Evolutionary conservation across 1,140 invertebrate species (phyloP).

Genomic region (Ruditapes philippinarum): DNA sequence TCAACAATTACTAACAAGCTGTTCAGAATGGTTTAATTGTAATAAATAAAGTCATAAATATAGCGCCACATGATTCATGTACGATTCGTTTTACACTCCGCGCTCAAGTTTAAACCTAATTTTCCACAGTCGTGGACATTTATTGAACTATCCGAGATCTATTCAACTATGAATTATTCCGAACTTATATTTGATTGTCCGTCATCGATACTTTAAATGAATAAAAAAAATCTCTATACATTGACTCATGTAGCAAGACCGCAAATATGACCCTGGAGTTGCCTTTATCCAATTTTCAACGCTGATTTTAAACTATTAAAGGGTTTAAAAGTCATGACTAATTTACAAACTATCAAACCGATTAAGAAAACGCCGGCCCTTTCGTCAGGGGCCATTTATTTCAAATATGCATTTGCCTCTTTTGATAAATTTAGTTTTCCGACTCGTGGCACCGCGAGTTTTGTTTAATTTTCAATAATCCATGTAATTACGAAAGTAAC

Average conservation of each 20-base stretch:
- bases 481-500: neutral
- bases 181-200: neutral
- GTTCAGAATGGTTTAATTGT: slow-evolving; percentile 19
- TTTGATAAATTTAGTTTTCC: neutral
- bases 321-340: slow-evolving; percentile 28
- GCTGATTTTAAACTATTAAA: slow-evolving; percentile 22
- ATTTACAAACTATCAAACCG: neutral
- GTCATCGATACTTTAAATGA: neutral
- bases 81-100: neutral
- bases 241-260: neutral
- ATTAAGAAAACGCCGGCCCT: neutral
- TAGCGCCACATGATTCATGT: slow-evolving; percentile 1
- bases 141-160: neutral
- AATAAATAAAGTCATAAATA: slow-evolving; percentile 13
- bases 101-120: slow-evolving; percentile 7
- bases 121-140: slow-evolving; percentile 3
- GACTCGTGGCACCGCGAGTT: neutral
- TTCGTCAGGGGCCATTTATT: slow-evolving; percentile 15
- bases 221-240: neutral
- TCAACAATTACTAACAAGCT: neutral
- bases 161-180: slow-evolving; percentile 26
- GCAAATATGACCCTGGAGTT: neutral
- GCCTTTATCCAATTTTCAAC: slow-evolving; percentile 1
- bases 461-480: neutral
- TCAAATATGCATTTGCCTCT: neutral